phyloP scores from a whole-genome alignment of 2,888 invertebrate species.

The Taphrorychus bicolor region DNA sequence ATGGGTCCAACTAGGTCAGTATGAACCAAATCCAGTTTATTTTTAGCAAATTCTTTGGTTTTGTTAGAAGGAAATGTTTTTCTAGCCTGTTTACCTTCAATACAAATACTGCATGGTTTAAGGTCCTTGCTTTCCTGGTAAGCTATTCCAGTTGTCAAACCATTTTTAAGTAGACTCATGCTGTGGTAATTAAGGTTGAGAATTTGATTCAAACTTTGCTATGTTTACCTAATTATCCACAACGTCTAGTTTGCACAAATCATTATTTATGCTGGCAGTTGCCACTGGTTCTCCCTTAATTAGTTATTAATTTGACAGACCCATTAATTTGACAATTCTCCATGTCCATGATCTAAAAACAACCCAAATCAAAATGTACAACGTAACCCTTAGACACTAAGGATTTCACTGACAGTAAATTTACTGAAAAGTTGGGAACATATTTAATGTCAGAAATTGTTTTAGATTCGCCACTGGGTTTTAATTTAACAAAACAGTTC shows the following conservation, averaged over 20 bases:
- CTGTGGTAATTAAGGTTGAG: constrained; percentile 35
- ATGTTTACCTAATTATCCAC: constrained; percentile 17
- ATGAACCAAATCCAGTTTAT: constrained; percentile 38
- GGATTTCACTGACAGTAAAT: constrained; percentile 43
- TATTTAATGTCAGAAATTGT: constrained; percentile 18
- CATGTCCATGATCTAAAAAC: constrained; percentile 31
- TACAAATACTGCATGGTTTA: constrained; percentile 30
- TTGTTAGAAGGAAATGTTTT: constrained; percentile 50
- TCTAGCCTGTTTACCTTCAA: constrained; percentile 21
- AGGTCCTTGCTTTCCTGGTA: constrained; percentile 21
- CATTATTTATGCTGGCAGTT: constrained; percentile 23
- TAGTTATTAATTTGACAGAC: too few relatives aligned
- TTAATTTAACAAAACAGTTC: constrained; percentile 7
- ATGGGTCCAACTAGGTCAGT: constrained; percentile 35
- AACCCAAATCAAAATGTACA: constrained; percentile 37
- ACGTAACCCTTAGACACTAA: constrained; percentile 40
- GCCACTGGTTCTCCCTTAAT: constrained; percentile 24
- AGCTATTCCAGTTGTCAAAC: constrained; percentile 36
- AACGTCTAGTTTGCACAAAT: constrained; percentile 15
- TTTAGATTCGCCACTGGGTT: constrained; percentile 11
- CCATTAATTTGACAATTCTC: constrained; percentile 6
- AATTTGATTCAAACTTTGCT: constrained; percentile 16
- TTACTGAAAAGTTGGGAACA: constrained; percentile 44
- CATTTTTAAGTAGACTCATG: constrained; percentile 39
- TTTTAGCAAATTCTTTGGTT: constrained; percentile 45